phyloP scores from a whole-genome alignment of 2,113 vertebrate genomes.

The Salvelinus fontinalis region DNA sequence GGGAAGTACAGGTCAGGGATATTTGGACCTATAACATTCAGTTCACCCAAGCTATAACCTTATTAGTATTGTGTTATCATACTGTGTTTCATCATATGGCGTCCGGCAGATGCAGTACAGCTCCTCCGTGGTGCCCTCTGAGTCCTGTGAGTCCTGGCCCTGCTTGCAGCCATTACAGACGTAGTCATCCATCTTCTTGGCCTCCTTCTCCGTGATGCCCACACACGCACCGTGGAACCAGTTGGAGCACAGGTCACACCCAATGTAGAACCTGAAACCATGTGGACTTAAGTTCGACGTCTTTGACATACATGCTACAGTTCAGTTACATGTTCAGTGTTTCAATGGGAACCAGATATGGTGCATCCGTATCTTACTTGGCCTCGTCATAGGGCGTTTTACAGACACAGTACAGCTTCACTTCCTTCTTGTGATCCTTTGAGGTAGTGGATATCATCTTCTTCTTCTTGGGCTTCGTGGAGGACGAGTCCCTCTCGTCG shows the following conservation, averaged over 20 bases:
- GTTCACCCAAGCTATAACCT: too few relatives aligned
- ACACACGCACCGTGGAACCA: constrained; percentile 99
- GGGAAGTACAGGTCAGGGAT: background rate
- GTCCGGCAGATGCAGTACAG: constrained; percentile 78
- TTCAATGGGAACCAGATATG: background rate
- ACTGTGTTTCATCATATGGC: constrained; percentile 78
- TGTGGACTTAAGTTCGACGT: background rate
- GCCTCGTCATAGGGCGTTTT: constrained; percentile 98
- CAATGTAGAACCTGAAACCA: constrained; percentile 95
- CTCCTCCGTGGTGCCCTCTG: constrained; percentile 83
- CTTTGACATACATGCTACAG: background rate
- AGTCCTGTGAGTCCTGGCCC: background rate
- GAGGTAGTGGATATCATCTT: constrained; percentile 96
- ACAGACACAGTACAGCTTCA: constrained; percentile 98
- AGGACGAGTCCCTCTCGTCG: constrained; percentile 80
- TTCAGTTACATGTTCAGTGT: background rate
- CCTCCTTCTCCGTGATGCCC: constrained; percentile 98
- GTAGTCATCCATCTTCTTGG: constrained; percentile 99
- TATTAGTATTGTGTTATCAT: constrained; percentile 8
- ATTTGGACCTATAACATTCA: too few relatives aligned
- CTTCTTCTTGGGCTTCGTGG: constrained; percentile 93
- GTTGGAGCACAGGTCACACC: constrained; percentile 99
- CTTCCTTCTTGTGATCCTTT: constrained; percentile 97
- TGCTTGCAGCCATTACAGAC: constrained; percentile 98
- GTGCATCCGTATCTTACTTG: constrained; percentile 79